Evolutionary conservation across 2,888 invertebrate species (phyloP), one percentile per base, ranked within the genome.

Genomic region (Lochmaea crataegi): DNA sequence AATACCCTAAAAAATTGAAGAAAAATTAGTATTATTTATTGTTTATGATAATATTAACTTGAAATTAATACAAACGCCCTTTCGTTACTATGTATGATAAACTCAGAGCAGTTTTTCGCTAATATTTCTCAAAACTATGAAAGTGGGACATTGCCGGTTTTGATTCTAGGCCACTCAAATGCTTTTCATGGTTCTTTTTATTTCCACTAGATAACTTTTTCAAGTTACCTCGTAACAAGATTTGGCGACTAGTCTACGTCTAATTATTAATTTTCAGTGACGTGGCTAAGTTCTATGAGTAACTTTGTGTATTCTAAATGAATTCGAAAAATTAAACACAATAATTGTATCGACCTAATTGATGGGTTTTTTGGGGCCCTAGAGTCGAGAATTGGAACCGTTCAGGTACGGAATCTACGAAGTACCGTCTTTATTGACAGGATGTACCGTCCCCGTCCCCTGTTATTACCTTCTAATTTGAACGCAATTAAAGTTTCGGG

Each of bases 391-490:
- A 73, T 79, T 71, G 69, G 61, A 68, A 70, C 68, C 75, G 75
- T 75, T 66, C 53, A 45, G 51, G 56, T 66, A 48, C 72, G 53
- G 67, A 60, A 48, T 53, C 65, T 10, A 58, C 32, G 42, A 38
- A 26, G 60, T 58, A 22, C 6, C 73, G 76, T 77, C 80, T 79
- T 75, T 79, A 78, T 77, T 65, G 77, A 67, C 76, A 63, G 65
- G 56, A 69, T 56, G 75, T 76, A 76, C 76, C 79, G 79, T 75
- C 79, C 72, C 66, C 84, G 84, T 83, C 84, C 85, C 32, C 7
- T 83, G 84, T 85, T 85, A 85, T 85, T 86, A 86, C 84, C 80
- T 82, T 84, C 85, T 86, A 85, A 86, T 86, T 86, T 83, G 83
- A 81, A 81, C 83, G 84, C 86, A 86, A 86, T 86, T 86, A 86